Percentiles rank a stretch among this genome's conserved stretches.
Evolutionary conservation across 2,113 vertebrate genomes (phyloP).

Genomic region (Sapajus apella): DNA sequence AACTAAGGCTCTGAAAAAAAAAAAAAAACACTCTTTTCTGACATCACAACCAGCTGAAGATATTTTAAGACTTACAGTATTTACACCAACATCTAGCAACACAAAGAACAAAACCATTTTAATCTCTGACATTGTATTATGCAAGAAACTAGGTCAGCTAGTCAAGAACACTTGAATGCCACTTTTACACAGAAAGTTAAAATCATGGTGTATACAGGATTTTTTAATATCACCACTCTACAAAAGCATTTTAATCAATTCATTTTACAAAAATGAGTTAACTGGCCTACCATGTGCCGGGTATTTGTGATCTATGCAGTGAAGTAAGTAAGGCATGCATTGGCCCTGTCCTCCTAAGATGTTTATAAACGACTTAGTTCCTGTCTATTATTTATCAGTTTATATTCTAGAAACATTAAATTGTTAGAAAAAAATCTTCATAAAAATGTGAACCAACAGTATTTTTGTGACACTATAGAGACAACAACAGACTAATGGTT

Average conservation of each 20-base stretch:
- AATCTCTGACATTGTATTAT: conserved; percentile 5
- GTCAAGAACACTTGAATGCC: not conserved
- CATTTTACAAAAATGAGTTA: not conserved
- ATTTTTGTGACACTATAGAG: not conserved
- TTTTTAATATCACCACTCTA: not conserved
- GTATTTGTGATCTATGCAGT: not conserved
- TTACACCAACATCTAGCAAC: not conserved
- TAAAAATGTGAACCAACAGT: not conserved
- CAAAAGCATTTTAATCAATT: not conserved
- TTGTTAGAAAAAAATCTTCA: not conserved
- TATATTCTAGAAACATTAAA: conserved; percentile 35
- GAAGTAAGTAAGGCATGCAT: not conserved
- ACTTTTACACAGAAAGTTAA: conserved; percentile 21
- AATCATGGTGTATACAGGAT: not conserved
- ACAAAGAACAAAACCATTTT: not conserved
- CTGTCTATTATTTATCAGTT: not conserved
- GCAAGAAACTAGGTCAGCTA: not conserved
- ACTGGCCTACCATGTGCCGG: not conserved
- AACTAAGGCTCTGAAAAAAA: not conserved
- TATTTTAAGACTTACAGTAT: not conserved
- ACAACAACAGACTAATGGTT: not conserved
- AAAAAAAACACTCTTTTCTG: not conserved
- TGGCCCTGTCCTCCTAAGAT: not conserved
- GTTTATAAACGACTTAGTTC: not conserved
- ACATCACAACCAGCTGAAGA: not conserved